Conservation (phyloP, 1,140 invertebrate genomes). For the Oscheius sp. region DNA sequence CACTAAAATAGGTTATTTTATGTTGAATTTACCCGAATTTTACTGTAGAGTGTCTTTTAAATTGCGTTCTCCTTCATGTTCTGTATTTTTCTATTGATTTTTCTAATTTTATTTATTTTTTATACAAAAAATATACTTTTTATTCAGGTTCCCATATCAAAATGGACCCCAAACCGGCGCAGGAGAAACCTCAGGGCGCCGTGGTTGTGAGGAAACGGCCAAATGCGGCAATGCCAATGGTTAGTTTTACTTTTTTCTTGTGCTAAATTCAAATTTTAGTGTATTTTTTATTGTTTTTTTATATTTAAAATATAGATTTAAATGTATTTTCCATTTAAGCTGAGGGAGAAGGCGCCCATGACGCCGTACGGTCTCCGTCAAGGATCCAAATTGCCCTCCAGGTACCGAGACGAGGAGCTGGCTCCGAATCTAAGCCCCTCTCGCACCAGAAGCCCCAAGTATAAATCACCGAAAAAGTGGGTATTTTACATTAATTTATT, state of each 20-base stretch:
- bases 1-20: too few relatives aligned
- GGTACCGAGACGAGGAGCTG: slow-evolving; percentile 23
- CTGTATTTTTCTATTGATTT: too few relatives aligned
- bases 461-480: slow-evolving; percentile 71
- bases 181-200: too few relatives aligned
- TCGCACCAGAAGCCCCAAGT: neutral
- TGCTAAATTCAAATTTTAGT: neutral
- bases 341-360: neutral
- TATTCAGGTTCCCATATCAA: too few relatives aligned
- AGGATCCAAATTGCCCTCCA: slow-evolving; percentile 18
- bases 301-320: neutral
- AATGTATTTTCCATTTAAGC: neutral
- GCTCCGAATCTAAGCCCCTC: neutral
- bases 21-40: too few relatives aligned
- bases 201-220: too few relatives aligned
- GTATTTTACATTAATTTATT: slow-evolving; percentile 70
- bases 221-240: too few relatives aligned
- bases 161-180: too few relatives aligned
- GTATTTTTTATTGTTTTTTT: neutral
- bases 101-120: neutral
- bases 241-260: neutral
- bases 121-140: neutral
- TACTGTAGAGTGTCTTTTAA: too few relatives aligned
- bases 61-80: too few relatives aligned
- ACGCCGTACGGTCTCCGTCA: slow-evolving; percentile 23